Percentiles rank a stretch among this genome's conserved stretches.
These are phyloP conservation scores for Amphipyra berbera DNA, from an alignment of 2,888 invertebrate species.

Conservation along the genomic window DNA sequence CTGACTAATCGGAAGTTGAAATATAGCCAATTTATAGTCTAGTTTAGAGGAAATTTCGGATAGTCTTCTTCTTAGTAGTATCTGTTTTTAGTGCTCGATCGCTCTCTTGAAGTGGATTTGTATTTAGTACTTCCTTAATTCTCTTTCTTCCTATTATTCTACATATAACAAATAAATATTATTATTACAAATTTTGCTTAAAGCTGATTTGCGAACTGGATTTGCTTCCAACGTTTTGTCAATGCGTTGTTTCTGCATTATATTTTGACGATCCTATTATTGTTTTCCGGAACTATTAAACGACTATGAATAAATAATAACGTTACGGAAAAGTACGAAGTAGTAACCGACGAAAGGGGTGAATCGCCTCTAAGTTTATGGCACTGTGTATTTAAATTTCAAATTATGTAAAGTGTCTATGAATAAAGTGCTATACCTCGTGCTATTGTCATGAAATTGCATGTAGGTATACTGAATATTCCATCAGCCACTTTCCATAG, in stretches of 20 bases:
- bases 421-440: slow-evolving; percentile 25
- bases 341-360: slow-evolving; percentile 27
- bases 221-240: too few species aligned
- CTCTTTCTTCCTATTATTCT: too few species aligned
- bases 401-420: slow-evolving; percentile 49
- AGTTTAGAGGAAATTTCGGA: neutral
- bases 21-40: neutral
- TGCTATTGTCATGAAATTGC: slow-evolving; percentile 38
- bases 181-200: too few species aligned
- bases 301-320: slow-evolving; percentile 39
- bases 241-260: too few species aligned
- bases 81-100: too few species aligned
- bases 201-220: neutral
- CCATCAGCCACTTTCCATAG: slow-evolving; percentile 5
- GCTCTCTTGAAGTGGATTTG: too few species aligned
- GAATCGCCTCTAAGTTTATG: slow-evolving; percentile 47
- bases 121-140: too few species aligned
- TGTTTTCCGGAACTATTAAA: slow-evolving; percentile 22
- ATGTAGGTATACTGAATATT: slow-evolving; percentile 11
- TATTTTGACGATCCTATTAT: slow-evolving; percentile 4
- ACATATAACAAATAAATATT: too few species aligned
- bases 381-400: slow-evolving; percentile 59
- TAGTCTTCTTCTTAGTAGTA: too few species aligned
- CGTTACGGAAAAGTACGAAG: slow-evolving; percentile 11
- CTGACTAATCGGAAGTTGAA: neutral